Conservation (phyloP, 2,888 invertebrate species). For the Dryomyza anilis region DNA sequence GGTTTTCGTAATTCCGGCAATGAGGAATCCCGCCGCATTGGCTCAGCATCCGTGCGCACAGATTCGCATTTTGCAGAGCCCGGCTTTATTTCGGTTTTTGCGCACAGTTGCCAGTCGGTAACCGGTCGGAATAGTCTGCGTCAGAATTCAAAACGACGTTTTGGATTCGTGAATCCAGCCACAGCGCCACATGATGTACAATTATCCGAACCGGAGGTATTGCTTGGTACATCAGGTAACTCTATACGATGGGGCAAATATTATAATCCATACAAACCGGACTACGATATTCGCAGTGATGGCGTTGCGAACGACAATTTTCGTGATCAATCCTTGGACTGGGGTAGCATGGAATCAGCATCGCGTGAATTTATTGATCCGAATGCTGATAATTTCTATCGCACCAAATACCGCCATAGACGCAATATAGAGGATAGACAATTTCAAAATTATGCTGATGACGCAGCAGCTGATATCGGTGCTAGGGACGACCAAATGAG, state of each 20-base stretch:
- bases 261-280: constrained; percentile 35
- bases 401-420: constrained; percentile 39
- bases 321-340: not conserved
- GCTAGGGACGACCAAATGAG: constrained; percentile 43
- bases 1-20: constrained; percentile 41
- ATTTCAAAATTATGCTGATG: not conserved
- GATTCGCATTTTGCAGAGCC: constrained; percentile 85
- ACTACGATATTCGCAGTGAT: constrained; percentile 50
- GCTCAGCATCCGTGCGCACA: constrained; percentile 65
- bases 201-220: constrained; percentile 45
- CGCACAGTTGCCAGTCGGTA: constrained; percentile 76
- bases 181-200: constrained; percentile 34
- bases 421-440: constrained; percentile 38
- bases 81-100: constrained; percentile 83
- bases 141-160: constrained; percentile 57
- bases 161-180: constrained; percentile 40
- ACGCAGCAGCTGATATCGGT: not conserved
- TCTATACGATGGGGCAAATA: constrained; percentile 44
- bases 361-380: constrained; percentile 28
- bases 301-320: constrained; percentile 33
- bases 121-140: constrained; percentile 50
- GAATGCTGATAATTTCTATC: constrained; percentile 44
- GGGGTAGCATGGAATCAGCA: constrained; percentile 28
- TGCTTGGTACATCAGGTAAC: constrained; percentile 41
- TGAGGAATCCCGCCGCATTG: constrained; percentile 50